Evolutionary conservation across 2,888 invertebrate genomes (phyloP), one percentile per base, ranked within the genome.

Genomic region (Trichacis sp.): DNA sequence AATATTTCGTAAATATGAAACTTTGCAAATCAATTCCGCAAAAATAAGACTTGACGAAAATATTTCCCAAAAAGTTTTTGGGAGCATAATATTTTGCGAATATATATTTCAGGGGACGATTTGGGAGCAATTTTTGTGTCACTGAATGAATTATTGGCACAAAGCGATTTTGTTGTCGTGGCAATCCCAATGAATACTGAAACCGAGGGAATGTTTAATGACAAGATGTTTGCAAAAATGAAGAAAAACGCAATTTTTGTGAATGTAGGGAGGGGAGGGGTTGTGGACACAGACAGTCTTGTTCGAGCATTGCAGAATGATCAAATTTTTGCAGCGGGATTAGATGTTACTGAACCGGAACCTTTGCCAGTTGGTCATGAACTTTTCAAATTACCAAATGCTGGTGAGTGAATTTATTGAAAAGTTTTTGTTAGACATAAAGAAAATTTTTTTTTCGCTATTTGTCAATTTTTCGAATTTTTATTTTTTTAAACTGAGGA

Each of bases 311-410:
- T 98, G 47, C 90, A 90, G 75, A 87, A 86, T 33, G 89, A 90
- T 1, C 87, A 88, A 69, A 96, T 97, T 66, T 92, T 91, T 78
- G 93, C 93, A 0, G 97, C 97, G 1, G 97, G 96, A 0, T 86
- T 98, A 1, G 97, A 98, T 82, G 97, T 97, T 1, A 93, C 93
- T 76, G 90, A 90, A 0, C 97, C 97, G 0, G 97, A 98, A 82
- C 97, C 97, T 0, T 81, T 98, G 53, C 93, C 96, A 0, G 83
- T 88, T 4, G 89, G 92, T 80, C 90, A 94, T 82, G 92, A 92
- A 53, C 85, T 97, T n/a, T 79, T 94, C 11, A 89, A 88, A 19
- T 85, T 97, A 29, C 89, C 91, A 2, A 97, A 97, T 84, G 92
- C 92, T 78, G 91, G 95, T 95, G 83, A 86, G 89, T 40, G 8